Evolutionary conservation across 1,140 invertebrate genomes (phyloP), one percentile per base, ranked within the genome.

Genomic region (Drosophila santomea): DNA sequence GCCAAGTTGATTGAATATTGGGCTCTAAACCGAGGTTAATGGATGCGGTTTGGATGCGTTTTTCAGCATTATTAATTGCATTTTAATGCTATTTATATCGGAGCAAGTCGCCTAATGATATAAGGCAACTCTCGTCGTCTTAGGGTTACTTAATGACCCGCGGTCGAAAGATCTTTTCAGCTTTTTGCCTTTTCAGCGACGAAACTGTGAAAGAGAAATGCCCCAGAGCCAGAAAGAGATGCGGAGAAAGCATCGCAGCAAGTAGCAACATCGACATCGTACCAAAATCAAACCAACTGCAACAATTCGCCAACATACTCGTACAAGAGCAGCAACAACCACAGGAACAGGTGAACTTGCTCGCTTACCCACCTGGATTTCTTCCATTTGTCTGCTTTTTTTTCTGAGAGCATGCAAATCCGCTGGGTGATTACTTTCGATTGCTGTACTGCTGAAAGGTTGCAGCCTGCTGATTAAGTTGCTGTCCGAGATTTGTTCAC

Each of bases 161-260:
- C 66, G 73, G 64, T 71, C 59, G 67, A 72, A 72, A 61, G 17
- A 60, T 43, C 64, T 69, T 51, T 35, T 44, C 67, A 71, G 64
- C 67, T 20, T 57, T 50, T 51, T 64, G 56, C 50, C 67, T 20
- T 57, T 62, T 72, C 51, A 67, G 48, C 69, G 74, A 75, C 64
- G 61, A 77, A 86, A 79, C 83, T 89, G 83, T 89, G 84, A 88
- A 88, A 88, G 83, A 86, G 80, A 85, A 85, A 85, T 77, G 67
- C 45, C 32, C n/a, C 50, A 36, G 43, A 35, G 50, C 35, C 47
- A 71, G 64, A 77, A 80, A 83, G 76, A 88, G 76, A 84, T 89
- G 84, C 67, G 84, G 83, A 88, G 83, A 88, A 88, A 88, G 83
- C 83, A 86, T 61, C 58, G 54, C 23, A 38, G 38, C 36, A 47